Evolutionary conservation across 2,113 vertebrate genomes (phyloP).

Genomic region (Oreotragus oreotragus): DNA sequence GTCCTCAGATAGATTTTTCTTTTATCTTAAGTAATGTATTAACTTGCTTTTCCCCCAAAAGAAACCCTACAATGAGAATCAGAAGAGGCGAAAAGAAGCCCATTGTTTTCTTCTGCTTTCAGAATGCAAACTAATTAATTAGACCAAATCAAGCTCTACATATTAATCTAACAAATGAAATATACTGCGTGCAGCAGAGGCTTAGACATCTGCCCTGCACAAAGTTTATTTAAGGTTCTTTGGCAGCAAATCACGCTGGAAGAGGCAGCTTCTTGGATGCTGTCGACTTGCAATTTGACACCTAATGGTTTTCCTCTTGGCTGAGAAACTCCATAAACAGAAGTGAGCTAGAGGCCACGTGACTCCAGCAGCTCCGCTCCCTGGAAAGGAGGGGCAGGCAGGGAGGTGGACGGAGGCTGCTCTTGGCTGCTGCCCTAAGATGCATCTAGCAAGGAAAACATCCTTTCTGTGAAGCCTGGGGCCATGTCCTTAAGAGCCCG

Average conservation of each 20-base stretch:
- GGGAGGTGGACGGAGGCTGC: not conserved
- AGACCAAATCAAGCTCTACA: conserved; percentile 49
- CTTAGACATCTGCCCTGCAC: not conserved
- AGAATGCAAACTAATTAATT: conserved; percentile 62
- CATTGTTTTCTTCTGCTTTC: not conserved
- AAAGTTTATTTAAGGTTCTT: conserved; percentile 75
- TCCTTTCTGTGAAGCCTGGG: not conserved
- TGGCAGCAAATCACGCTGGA: conserved; percentile 71
- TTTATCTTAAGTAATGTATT: conserved; percentile 53
- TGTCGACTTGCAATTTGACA: conserved; percentile 74
- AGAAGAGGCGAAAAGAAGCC: not conserved
- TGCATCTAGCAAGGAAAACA: not conserved
- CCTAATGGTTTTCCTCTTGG: conserved; percentile 76
- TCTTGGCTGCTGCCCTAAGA: not conserved
- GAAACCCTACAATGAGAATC: not conserved
- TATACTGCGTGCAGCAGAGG: not conserved
- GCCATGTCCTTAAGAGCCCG: not conserved
- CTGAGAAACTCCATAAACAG: conserved; percentile 75
- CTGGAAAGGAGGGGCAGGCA: not conserved
- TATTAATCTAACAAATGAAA: conserved; percentile 33
- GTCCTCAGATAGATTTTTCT: conserved; percentile 37
- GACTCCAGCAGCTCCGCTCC: conserved; percentile 38
- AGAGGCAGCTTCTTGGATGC: conserved; percentile 67
- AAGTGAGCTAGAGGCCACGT: conserved; percentile 30
- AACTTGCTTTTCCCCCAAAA: conserved; percentile 57